phyloP scores from a whole-genome alignment of 2,113 vertebrate genomes.

The Columbina picui region DNA sequence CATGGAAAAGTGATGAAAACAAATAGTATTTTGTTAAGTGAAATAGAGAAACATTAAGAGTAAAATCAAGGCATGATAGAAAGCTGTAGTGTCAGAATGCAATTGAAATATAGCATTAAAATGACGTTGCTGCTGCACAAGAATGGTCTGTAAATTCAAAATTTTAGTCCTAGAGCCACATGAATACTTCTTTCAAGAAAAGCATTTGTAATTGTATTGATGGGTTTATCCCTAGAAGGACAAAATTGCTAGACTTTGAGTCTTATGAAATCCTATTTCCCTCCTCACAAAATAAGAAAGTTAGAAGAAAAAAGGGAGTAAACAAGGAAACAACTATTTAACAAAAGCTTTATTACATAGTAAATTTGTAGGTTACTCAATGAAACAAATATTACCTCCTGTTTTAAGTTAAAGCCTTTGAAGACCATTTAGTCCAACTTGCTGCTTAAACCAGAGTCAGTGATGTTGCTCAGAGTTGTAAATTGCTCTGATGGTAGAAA shows the following conservation, averaged over 20 bases:
- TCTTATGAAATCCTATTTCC: constrained; percentile 31
- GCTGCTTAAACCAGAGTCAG: neutral
- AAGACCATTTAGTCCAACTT: neutral
- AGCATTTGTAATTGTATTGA: neutral
- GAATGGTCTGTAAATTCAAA: neutral
- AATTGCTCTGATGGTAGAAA: neutral
- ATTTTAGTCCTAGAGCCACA: neutral
- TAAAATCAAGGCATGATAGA: neutral
- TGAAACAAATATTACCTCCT: neutral
- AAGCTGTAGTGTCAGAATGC: neutral
- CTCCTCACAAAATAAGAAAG: neutral
- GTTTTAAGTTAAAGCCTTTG: neutral
- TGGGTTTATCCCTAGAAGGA: constrained; percentile 7
- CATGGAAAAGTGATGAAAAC: neutral
- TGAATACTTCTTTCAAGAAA: neutral
- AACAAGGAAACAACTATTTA: neutral
- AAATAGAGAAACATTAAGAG: constrained; percentile 21
- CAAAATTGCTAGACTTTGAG: constrained; percentile 5
- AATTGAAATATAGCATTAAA: constrained; percentile 9
- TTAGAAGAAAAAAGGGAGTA: neutral
- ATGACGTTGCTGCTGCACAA: neutral
- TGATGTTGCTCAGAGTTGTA: neutral
- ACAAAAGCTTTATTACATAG: neutral
- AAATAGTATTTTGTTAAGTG: constrained; percentile 28
- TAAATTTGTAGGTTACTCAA: neutral